Percentiles rank a stretch among this genome's conserved stretches.
Evolutionary conservation across 2,888 invertebrate genomes (phyloP).

Genomic region (Ornithoptera alexandrae): DNA sequence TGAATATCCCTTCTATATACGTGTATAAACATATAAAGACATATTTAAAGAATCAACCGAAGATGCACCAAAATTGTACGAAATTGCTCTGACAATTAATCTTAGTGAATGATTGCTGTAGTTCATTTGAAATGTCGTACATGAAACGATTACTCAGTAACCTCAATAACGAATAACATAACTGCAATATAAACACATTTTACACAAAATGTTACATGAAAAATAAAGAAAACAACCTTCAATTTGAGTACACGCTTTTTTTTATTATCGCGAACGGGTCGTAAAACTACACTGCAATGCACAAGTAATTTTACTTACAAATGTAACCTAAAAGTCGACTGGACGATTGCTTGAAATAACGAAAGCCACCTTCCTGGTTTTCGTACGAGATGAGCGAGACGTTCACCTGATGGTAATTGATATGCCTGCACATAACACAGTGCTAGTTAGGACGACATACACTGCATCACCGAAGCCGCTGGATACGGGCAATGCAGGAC

Average conservation of each 20-base stretch:
- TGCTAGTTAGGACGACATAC: no score
- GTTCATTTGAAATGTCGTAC: slow-evolving; percentile 7
- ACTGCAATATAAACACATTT: neutral
- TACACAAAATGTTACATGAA: neutral
- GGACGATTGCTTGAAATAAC: neutral
- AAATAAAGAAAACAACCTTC: neutral
- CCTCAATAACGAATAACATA: neutral
- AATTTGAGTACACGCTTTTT: neutral
- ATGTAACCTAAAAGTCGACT: neutral
- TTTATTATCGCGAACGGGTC: neutral
- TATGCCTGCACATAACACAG: no score
- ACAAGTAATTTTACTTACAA: neutral
- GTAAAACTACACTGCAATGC: neutral
- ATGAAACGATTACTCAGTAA: neutral
- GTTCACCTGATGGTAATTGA: no score
- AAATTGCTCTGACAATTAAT: slow-evolving; percentile 6
- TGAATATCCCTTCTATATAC: no score
- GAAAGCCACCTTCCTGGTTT: no score
- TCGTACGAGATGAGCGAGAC: no score
- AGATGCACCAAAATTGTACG: neutral
- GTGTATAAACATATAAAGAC: no score
- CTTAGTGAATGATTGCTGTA: neutral
- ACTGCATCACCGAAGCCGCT: no score
- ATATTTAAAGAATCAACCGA: no score
- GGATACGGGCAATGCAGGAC: no score